Evolutionary conservation across 2,888 invertebrate species (phyloP).

Genomic region (Hirtodrosophila trivittata): DNA sequence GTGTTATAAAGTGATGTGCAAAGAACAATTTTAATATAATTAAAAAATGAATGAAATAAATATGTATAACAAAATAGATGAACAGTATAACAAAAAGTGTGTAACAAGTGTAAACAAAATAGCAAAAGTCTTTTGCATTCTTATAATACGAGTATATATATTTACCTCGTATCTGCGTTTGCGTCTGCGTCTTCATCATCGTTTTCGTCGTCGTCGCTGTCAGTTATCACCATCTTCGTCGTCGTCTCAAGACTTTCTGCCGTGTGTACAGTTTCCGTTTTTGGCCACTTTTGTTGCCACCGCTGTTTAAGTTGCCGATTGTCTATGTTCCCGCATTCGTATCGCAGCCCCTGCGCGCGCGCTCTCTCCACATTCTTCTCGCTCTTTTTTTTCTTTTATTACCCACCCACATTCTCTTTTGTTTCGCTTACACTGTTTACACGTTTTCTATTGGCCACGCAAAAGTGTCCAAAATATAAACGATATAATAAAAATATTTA

Average conservation of each 20-base stretch:
- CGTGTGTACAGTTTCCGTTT: slow-evolving; percentile 55
- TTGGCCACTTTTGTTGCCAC: slow-evolving; percentile 49
- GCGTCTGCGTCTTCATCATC: slow-evolving; percentile 14
- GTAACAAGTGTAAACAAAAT: slow-evolving; percentile 36
- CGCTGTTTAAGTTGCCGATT: slow-evolving; percentile 43
- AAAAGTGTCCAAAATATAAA: slow-evolving; percentile 20
- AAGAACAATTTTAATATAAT: slow-evolving; percentile 32
- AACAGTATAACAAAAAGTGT: slow-evolving; percentile 14
- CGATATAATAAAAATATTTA: slow-evolving; percentile 5
- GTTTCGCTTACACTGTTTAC: slow-evolving; percentile 22
- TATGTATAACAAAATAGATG: not conserved
- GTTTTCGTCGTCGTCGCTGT: slow-evolving; percentile 12
- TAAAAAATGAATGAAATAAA: slow-evolving; percentile 6
- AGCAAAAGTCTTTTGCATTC: slow-evolving; percentile 1
- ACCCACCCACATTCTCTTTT: slow-evolving; percentile 30
- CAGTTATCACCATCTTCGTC: slow-evolving; percentile 4
- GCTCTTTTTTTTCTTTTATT: slow-evolving; percentile 19
- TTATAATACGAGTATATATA: not conserved
- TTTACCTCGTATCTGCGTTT: slow-evolving; percentile 19
- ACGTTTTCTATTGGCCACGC: slow-evolving; percentile 7
- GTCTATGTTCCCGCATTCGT: slow-evolving; percentile 60
- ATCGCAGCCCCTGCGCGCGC: slow-evolving; percentile 38
- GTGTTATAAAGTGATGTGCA: slow-evolving; percentile 49
- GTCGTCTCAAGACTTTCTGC: slow-evolving; percentile 20
- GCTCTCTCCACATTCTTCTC: slow-evolving; percentile 21